A percentile compares a stretch with the other conserved stretches of the same genome.
phyloP scores from a whole-genome alignment of 2,888 invertebrate genomes.

The Sarcophaga caerulescens region DNA sequence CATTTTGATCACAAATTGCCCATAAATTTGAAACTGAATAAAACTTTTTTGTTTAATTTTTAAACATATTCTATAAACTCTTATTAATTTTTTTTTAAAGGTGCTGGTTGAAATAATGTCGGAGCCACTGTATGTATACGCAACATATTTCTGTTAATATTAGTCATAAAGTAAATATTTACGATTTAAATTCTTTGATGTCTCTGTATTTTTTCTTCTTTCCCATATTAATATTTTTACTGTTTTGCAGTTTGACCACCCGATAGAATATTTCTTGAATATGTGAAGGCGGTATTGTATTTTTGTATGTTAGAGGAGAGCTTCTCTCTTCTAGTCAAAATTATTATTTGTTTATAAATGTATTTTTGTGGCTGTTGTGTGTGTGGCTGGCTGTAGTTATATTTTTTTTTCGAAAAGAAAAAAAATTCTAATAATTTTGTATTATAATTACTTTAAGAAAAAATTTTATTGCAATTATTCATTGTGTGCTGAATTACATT shows the following conservation, averaged over 20 bases:
- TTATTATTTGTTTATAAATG: constrained; percentile 31
- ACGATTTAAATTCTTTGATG: constrained; percentile 21
- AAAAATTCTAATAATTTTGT: constrained; percentile 22
- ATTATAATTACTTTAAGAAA: constrained; percentile 62
- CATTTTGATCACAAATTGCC: too few relatives aligned
- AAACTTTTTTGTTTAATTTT: too few relatives aligned
- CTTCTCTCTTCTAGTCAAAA: constrained; percentile 3
- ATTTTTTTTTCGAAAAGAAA: constrained; percentile 33
- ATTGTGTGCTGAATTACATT: not conserved
- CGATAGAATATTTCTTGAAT: constrained; percentile 23
- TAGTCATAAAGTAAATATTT: constrained; percentile 17
- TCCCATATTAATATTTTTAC: not conserved
- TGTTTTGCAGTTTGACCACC: constrained; percentile 43
- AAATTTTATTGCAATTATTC: constrained; percentile 52
- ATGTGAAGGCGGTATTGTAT: constrained; percentile 1
- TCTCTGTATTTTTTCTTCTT: constrained; percentile 14
- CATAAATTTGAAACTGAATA: too few relatives aligned
- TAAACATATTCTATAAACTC: too few relatives aligned
- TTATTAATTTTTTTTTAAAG: too few relatives aligned
- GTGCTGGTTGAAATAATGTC: too few relatives aligned
- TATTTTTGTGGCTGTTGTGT: constrained; percentile 26
- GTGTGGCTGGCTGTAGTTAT: not conserved
- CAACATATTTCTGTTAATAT: not conserved
- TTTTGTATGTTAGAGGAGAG: not conserved
- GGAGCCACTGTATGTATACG: too few relatives aligned